Percentiles rank a stretch among this genome's conserved stretches.
phyloP scores from a whole-genome alignment of 1,140 invertebrate genomes.

The Melipona quadrifasciata region DNA sequence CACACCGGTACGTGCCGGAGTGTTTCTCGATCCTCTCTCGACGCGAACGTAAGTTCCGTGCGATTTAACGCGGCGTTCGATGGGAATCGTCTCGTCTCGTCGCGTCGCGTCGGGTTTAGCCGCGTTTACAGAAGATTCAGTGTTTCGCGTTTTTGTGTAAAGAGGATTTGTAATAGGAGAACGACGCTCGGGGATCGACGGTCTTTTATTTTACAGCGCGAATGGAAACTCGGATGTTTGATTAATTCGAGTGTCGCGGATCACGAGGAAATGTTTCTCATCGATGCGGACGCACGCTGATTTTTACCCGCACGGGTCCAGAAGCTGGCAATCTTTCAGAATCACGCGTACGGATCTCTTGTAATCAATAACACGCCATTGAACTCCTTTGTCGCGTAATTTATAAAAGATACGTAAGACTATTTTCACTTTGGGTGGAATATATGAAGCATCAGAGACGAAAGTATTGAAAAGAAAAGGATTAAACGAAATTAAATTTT shows the following conservation, averaged over 20 bases:
- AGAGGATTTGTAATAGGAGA: conserved; percentile 53
- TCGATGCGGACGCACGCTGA: too few relatives aligned
- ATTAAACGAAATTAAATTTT: too few relatives aligned
- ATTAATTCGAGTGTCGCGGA: background rate
- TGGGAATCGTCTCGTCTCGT: conserved; percentile 54
- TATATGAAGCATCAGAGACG: too few relatives aligned
- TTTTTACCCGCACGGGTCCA: too few relatives aligned
- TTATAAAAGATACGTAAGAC: too few relatives aligned
- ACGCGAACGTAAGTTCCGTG: conserved; percentile 36
- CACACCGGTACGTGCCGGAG: background rate
- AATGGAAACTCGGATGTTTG: background rate
- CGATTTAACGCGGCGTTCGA: conserved; percentile 58
- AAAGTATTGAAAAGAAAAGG: too few relatives aligned
- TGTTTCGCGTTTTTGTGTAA: conserved; percentile 21
- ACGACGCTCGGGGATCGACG: too few relatives aligned
- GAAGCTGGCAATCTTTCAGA: too few relatives aligned
- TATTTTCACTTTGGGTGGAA: too few relatives aligned
- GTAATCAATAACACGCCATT: too few relatives aligned
- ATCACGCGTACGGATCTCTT: too few relatives aligned
- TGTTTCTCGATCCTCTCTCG: conserved; percentile 42
- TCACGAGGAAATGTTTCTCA: background rate
- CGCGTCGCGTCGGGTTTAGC: conserved; percentile 49
- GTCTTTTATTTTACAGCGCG: background rate
- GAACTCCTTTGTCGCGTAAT: too few relatives aligned
- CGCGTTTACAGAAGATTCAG: conserved; percentile 41